Conservation (phyloP, 1,140 invertebrate species). For the Calliopsis andreniformis region DNA sequence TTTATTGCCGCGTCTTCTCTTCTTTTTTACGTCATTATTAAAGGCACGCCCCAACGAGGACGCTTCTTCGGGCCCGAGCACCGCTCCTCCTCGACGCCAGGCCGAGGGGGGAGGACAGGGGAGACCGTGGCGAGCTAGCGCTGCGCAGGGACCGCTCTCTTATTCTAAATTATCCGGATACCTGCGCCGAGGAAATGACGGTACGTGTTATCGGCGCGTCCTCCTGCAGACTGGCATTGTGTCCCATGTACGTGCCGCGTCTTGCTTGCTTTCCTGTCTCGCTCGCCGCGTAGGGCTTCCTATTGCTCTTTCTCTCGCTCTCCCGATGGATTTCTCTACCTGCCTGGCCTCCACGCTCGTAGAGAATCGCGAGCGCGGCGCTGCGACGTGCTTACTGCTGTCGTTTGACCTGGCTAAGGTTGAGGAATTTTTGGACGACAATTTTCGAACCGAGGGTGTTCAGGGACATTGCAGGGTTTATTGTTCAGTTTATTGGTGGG, state of each 20-base stretch:
- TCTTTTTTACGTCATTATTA: conserved; percentile 60
- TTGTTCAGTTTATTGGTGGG: too few species aligned
- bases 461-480: too few species aligned
- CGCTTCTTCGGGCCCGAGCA: conserved; percentile 42
- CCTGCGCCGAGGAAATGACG: conserved; percentile 53
- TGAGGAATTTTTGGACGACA: too few species aligned
- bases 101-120: background rate
- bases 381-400: too few species aligned
- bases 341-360: too few species aligned
- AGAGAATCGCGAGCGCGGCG: too few species aligned
- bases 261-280: background rate
- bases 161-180: conserved; percentile 59
- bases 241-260: conserved; percentile 40
- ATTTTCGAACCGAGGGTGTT: too few species aligned
- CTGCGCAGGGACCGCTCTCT: too few species aligned
- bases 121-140: conserved; percentile 13
- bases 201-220: conserved; percentile 53
- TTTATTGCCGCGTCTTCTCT: conserved; percentile 59
- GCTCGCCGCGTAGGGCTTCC: too few species aligned
- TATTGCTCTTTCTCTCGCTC: background rate
- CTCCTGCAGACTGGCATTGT: conserved; percentile 42
- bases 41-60: conserved; percentile 52
- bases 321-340: background rate
- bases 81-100: background rate
- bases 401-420: too few species aligned